Evolutionary conservation across 2,113 vertebrate genomes (phyloP), one percentile per base, ranked within the genome.

Genomic region (Oreocharis arfaki): DNA sequence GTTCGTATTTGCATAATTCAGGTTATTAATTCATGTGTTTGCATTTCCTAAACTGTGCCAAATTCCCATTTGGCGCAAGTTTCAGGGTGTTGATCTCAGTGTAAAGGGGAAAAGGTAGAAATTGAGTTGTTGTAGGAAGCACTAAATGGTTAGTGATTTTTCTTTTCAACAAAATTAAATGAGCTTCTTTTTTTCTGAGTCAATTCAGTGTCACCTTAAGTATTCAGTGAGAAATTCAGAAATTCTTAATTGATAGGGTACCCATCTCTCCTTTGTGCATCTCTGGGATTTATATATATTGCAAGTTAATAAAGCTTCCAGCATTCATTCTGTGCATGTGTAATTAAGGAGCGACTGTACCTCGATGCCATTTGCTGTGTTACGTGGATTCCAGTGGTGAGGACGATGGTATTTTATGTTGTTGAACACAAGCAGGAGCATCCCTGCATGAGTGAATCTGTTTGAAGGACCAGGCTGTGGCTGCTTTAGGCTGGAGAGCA

Each of bases 401-500:
- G 39, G 16, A 44, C 0, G 3, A 33, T 22, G n/a, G 22, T 65
- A 47, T 95, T 94, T 95, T 22, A 47, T 74, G 74, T 47, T 88
- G 84, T 85, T 2, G 10, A 63, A 10, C 63, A 65, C 28, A 47
- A 67, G 55, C 14, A 8, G 78, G 79, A 90, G 6, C 83, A 71
- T 71, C 83, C 68, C 83, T 90, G 95, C 53, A 8, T 2, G 20
- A 82, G 16, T 50, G 84, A 76, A 80, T 85, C 63, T 76, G 10
- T 55, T 55, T 70, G 75, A 70, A 90, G 65, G 92, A 81, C 65
- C 83, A 75, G 53, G 37, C 83, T 93, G 86, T 21, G 56, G 60
- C 80, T 94, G 83, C 55, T 89, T 93, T 37, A 95, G 95, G 28
- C 82, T 80, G 86, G 87, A 96, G 85, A 90, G 67, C 42, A 89